Evolutionary conservation across 2,888 invertebrate genomes (phyloP), one percentile per base, ranked within the genome.

Genomic region (Barypeithes pellucidus): DNA sequence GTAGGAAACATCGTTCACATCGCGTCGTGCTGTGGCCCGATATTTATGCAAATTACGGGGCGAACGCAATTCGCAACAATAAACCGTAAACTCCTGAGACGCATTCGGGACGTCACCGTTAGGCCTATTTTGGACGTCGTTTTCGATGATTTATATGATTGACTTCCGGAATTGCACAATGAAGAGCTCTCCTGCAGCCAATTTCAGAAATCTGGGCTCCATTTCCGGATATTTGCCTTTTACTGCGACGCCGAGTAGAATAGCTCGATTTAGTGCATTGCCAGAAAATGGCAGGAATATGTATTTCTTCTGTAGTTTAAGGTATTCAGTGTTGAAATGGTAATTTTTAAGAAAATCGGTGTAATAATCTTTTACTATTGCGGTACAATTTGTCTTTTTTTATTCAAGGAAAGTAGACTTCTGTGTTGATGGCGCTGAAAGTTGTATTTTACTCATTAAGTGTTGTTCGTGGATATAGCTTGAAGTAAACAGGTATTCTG

Each of bases 111-210:
- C 57, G 29, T 29, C 67, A 57, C 29, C 20, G 43, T 57, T 57
- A 62, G 67, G 57, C 61, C 73, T 66, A 60, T 12, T 41, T 70
- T 50, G 70, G 70, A 67, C 72, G 68, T 59, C 72, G 52, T 72
- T 67, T 62, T 72, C 67, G 62, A 72, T 73, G 73, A 73, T 73
- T 67, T 67, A 73, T 73, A 39, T 45, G 73, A 73, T 73, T 24
- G 62, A 67, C 52, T 68, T 67, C 67, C 67, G 67, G 67, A 66
- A 61, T 54, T 50, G 61, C 59, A 66, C 72, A 72, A 72, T 67
- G 67, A 60, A 60, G 43, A 54, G 14, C 54, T 67, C 36, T 54
- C 54, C 67, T 57, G 67, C 67, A 60, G 47, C 52, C 66, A 39
- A 60, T 66, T 72, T 65, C 67, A 29, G 72, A 67, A 67, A 67